These are phyloP conservation scores for Limonius californicus DNA, from an alignment of 1,140 invertebrate genomes.

Conservation along the genomic window DNA sequence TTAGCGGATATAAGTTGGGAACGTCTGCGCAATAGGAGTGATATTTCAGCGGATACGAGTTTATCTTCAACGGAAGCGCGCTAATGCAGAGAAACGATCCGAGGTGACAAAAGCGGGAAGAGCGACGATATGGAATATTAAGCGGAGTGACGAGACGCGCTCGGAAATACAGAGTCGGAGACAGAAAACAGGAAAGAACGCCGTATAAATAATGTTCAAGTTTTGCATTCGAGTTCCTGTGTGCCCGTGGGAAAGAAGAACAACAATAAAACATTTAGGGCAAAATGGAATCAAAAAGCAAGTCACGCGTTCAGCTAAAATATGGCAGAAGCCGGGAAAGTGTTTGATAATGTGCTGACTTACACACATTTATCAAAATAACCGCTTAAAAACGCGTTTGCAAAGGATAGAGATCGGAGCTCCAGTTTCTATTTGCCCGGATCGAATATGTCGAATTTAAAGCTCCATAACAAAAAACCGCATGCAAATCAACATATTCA, in stretches of 20 bases:
- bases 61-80: constrained; percentile 24
- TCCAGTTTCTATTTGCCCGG: constrained; percentile 16
- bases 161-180: constrained; percentile 19
- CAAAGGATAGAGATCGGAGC: constrained; percentile 5
- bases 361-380: constrained; percentile 32
- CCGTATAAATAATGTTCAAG: constrained; percentile 32
- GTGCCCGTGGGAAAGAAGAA: constrained; percentile 15
- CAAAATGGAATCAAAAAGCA: constrained; percentile 30
- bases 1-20: background rate
- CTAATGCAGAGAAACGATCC: constrained; percentile 24
- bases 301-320: constrained; percentile 33
- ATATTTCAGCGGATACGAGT: constrained; percentile 9
- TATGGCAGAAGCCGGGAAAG: constrained; percentile 29
- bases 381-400: constrained; percentile 13
- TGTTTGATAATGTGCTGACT: constrained; percentile 37
- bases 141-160: constrained; percentile 22
- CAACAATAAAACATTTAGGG: constrained; percentile 32
- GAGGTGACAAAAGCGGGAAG: constrained; percentile 29
- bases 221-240: constrained; percentile 24
- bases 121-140: constrained; percentile 31
- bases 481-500: constrained; percentile 26
- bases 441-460: constrained; percentile 20
- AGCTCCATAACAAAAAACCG: constrained; percentile 17
- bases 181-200: constrained; percentile 27
- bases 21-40: background rate